Conservation (phyloP, 64 coral and sea anemone species). For the Dendronephthya gigantea region DNA sequence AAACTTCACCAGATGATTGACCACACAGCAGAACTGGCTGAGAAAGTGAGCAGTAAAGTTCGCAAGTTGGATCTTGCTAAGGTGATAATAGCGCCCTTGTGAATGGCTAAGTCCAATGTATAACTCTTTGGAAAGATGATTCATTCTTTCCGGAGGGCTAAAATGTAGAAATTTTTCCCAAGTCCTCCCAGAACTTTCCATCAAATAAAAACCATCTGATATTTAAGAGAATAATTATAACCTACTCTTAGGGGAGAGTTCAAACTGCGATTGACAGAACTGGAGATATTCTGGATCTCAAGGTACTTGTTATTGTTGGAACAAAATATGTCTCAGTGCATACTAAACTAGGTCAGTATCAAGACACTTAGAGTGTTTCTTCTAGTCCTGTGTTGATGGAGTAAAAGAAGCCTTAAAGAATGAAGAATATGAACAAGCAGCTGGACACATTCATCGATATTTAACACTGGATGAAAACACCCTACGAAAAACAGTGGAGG, state of each 20-base stretch:
- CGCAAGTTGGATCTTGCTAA: conserved; percentile 80
- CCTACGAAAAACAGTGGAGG: conserved; percentile 61
- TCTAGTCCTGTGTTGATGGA: conserved; percentile 95
- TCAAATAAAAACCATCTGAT: too few relatives aligned
- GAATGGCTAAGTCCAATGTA: too few relatives aligned
- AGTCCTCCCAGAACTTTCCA: too few relatives aligned
- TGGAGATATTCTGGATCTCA: conserved; percentile 94
- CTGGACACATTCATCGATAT: conserved; percentile 94
- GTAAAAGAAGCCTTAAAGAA: conserved; percentile 75
- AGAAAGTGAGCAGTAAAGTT: conserved; percentile 98
- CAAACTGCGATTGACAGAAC: conserved; percentile 85
- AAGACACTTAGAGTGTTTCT: not conserved
- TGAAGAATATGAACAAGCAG: conserved; percentile 93
- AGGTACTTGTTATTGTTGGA: conserved; percentile 28
- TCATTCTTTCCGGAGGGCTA: too few relatives aligned
- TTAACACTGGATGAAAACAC: conserved; percentile 72
- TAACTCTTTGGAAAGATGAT: too few relatives aligned
- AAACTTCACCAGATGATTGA: conserved; percentile 81
- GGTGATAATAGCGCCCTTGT: too few relatives aligned
- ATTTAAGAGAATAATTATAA: too few relatives aligned
- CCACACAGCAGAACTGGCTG: conserved; percentile 68
- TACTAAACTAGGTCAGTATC: not conserved
- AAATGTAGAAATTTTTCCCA: too few relatives aligned
- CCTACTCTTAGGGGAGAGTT: conserved; percentile 47
- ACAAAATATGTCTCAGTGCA: not conserved